Conservation (phyloP, 2,113 vertebrate species). For the Mus pahari region DNA sequence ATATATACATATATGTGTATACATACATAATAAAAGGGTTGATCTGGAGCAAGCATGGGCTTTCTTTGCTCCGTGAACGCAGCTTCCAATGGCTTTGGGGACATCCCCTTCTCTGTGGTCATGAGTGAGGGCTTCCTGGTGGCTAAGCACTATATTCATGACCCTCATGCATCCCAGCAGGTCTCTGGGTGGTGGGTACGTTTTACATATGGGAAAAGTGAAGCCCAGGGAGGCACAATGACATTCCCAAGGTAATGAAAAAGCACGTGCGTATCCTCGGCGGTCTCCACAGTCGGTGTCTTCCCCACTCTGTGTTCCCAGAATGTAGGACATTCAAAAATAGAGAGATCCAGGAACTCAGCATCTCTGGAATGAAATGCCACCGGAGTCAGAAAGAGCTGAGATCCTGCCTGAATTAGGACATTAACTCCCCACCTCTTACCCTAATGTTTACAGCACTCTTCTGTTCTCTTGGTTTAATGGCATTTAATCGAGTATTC, state of each 20-base stretch:
- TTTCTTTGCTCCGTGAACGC: background rate
- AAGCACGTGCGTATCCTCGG: background rate
- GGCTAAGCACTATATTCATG: background rate
- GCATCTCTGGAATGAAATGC: constrained; percentile 24
- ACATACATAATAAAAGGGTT: background rate
- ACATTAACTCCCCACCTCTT: constrained; percentile 7
- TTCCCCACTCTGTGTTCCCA: background rate
- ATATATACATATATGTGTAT: background rate
- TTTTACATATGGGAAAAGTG: background rate
- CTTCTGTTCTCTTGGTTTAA: constrained; percentile 17
- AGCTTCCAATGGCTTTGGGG: background rate
- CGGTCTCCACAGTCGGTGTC: background rate
- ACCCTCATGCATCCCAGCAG: background rate
- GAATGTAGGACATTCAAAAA: constrained; percentile 65
- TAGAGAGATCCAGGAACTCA: constrained; percentile 56
- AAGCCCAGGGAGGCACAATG: background rate
- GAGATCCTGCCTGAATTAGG: constrained; percentile 35
- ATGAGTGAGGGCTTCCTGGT: background rate
- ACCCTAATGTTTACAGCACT: background rate
- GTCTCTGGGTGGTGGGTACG: background rate
- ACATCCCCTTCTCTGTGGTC: background rate
- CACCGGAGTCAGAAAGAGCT: constrained; percentile 18
- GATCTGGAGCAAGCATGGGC: background rate
- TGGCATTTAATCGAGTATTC: background rate
- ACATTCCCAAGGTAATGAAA: background rate